Evolutionary conservation across 2,888 invertebrate genomes (phyloP).

Genomic region (Timema podura): DNA sequence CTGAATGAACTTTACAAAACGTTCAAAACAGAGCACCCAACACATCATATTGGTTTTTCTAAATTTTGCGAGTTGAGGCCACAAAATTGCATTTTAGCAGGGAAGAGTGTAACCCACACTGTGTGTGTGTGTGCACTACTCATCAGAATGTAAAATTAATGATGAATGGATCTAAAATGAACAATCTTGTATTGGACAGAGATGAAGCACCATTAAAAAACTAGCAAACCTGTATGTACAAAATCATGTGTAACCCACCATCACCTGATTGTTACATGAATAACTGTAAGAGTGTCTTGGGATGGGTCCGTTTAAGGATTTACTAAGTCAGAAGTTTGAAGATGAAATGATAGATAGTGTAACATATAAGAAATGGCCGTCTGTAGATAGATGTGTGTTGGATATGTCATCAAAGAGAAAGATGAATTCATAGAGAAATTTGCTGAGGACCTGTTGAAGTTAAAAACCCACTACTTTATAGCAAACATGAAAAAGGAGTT

Average conservation of each 20-base stretch:
- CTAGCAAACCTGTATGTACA: neutral
- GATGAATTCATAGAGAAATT: too few species aligned
- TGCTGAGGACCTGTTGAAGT: too few species aligned
- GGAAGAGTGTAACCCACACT: neutral
- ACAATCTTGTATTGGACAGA: neutral
- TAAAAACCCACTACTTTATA: too few species aligned
- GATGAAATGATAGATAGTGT: neutral
- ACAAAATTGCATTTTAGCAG: too few species aligned
- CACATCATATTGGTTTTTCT: neutral
- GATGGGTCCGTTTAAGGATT: neutral
- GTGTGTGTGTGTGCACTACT: neutral
- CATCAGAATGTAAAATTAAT: conserved; percentile 7
- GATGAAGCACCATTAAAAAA: neutral
- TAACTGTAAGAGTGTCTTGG: neutral
- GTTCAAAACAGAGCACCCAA: neutral
- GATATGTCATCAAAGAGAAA: too few species aligned
- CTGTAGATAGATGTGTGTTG: too few species aligned
- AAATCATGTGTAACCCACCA: conserved; percentile 5
- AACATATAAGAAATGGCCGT: too few species aligned
- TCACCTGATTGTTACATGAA: neutral
- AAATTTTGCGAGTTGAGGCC: too few species aligned
- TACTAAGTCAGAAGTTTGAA: neutral
- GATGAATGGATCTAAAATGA: neutral
- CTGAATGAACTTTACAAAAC: neutral
- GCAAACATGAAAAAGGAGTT: too few species aligned